Evolutionary conservation across 2,113 vertebrate genomes (phyloP), one percentile per base, ranked within the genome.

Genomic region (Corynorhinus townsendii): DNA sequence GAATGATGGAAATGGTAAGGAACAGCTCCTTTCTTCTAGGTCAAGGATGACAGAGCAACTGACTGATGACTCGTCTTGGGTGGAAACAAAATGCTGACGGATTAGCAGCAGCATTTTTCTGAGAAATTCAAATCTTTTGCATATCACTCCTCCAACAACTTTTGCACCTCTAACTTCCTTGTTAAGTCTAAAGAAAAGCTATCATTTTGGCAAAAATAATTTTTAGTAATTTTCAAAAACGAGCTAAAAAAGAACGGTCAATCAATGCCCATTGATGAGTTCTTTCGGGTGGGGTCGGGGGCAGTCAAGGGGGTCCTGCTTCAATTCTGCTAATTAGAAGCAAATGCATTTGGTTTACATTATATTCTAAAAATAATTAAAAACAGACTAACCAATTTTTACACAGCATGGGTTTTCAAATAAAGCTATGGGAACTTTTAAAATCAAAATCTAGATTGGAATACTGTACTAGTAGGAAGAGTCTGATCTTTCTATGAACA

Each of bases 371-470:
- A n/a, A 24, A 56, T 56, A 90, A 45, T 49, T 11, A 90, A 94
- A 94, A 83, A 43, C 35, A 86, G 15, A 56, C 52, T 40, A 75
- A 79, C 16, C 62, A 43, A 94, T 89, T 83, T 71, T 75, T 64
- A 79, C 26, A 86, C 6, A 52, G 4, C 3, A 45, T 1, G 47
- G 7, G 56, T 54, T 94, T 92, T 87, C 75, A 94, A 69, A 95
- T 75, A 49, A 92, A 94, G 64, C 26, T 2, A 52, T 0, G 6
- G n/a, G 33, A 94, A 68, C 49, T 80, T 64, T 94, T 88, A 24
- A 91, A 86, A 93, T 62, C 19, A 85, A 96, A 92, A 88, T 52
- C 75, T 90, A 93, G 69, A 75, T 28, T 22, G 33, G 43, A 90
- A 92, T 38, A 91, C 14, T 45, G 49, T 24, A 66, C 24, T 64